Evolutionary conservation across 2,888 invertebrate genomes (phyloP).

Genomic region (Synanthedon andrenaeformis): DNA sequence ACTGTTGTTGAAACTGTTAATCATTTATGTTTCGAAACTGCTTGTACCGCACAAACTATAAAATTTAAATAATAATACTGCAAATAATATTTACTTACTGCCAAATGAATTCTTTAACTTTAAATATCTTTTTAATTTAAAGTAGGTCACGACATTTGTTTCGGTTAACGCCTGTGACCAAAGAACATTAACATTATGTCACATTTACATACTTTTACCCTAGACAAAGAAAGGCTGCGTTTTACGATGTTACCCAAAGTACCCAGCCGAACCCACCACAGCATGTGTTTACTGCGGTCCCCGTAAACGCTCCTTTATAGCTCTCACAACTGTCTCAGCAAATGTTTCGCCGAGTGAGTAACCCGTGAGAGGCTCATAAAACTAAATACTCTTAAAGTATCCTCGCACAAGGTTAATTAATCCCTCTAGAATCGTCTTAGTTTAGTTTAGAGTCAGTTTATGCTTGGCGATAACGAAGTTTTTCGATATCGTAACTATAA

Average conservation of each 20-base stretch:
- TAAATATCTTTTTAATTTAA: neutral
- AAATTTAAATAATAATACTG: no score
- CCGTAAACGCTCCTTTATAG: constrained; percentile 43
- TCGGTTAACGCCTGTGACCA: neutral
- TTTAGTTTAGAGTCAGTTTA: constrained; percentile 1
- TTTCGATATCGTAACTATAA: constrained; percentile 1
- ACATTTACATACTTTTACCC: neutral
- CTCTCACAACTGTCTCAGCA: constrained; percentile 15
- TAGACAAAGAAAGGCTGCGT: neutral
- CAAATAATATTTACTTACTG: no score
- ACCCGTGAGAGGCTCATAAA: constrained; percentile 38
- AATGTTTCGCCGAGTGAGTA: constrained; percentile 14
- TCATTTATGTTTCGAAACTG: no score
- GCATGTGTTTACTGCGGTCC: constrained; percentile 38
- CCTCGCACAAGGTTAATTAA: constrained; percentile 37
- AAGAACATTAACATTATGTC: neutral
- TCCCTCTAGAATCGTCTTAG: constrained; percentile 19
- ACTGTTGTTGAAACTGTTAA: no score
- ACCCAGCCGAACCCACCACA: constrained; percentile 21
- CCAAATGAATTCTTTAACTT: no score
- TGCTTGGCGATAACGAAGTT: neutral
- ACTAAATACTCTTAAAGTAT: constrained; percentile 22
- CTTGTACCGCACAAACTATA: no score
- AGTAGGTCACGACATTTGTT: neutral
- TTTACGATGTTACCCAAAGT: constrained; percentile 30